Base-by-base conservation (phyloP, 2,888 invertebrate species). In the Polylopha cassiicola region DNA sequence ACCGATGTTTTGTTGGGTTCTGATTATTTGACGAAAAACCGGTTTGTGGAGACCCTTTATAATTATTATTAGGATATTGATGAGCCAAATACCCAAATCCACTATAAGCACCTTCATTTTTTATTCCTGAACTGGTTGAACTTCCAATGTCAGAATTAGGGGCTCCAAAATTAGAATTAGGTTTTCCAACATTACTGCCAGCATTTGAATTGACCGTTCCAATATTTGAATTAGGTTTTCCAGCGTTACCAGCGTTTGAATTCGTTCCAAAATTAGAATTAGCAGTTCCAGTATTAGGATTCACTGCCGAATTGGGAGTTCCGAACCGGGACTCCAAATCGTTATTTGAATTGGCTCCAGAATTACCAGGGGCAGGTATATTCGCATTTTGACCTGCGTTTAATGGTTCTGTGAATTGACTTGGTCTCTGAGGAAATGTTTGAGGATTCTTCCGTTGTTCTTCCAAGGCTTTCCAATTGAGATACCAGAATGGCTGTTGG, bases 401-500 rank as follows among this genome's bases (percentile, higher is more conserved):
- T 1, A 30, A 39, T 24, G 20, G 18, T 23, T 68, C 65, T 0
- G 58, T 39, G 31, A 84, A 84, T 0, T 44, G 20, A 31, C 62
- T 82, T 0, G 77, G 77, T 37, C 57, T 70, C 23, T 69, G 77
- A 0, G 72, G 72, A 46, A 64, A 81, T 0, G 73, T 73, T 33
- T 80, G 78, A 1, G 82, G 81, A 1, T 76, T 73, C 9, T 74
- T 53, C 8, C 89, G 78, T 4, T 89, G 77, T 0, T 78, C 87
- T 60, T 92, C 91, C 5, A 91, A 85, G 0, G 89, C 89, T 51
- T 89, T 85, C 68, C 90, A 89, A 63, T 93, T 93, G 33, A 92
- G 61, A 43, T 88, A 87, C 92, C 92, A 92, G 70, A 91, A 93
- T 0, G 93, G 93, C 46, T 89, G 88, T 26, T 90, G 78, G 47